Base-by-base conservation (phyloP, 1,140 invertebrate species). In the Solenopsis invicta region DNA sequence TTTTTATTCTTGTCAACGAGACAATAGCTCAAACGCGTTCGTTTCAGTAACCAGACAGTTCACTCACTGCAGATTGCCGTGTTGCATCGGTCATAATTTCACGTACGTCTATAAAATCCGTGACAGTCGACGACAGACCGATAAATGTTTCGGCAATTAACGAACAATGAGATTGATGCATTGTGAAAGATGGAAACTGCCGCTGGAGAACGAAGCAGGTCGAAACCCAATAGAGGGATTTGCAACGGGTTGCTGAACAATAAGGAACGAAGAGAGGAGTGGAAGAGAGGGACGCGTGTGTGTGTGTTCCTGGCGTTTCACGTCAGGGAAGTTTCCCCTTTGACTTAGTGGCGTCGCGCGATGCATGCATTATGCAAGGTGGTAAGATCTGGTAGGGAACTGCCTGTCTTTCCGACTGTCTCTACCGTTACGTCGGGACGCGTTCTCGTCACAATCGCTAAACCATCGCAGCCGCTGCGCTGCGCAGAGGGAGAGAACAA, bases 311-410 rank as follows among this genome's bases (percentile, higher is more conserved):
- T 88, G 89, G 72, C 89, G 82, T 91, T 74, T 18, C 87, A 52
- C 61, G 66, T 90, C 89, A 82, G 52, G 34, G 52, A 90, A 90
- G 82, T 90, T 90, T 78, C 89, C 59, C 84, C 87, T 88, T 90
- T 90, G 81, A 61, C 81, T 86, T 88, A 90, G 84, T 77, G 45
- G 66, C 76, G 61, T 78, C 90, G 71, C 82, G 37, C 74, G 76
- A 90, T 91, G 89, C 89, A 90, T 91, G 89, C 89, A 91, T 91
- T 91, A 91, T 91, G 89, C 89, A 91, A 71, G 85, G 86, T 84
- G 75, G 74, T 59, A 80, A 80, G 61, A 85, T 52, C 85, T 75
- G 10, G 48, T 52, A 85, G 77, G 64, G 37, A 61, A 76, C 66
- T 81, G 59, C 24, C 56, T 69, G 87, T 81, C 87, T 85, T 54